These are phyloP conservation scores for Ectropis crepuscularia DNA, from an alignment of 2,888 invertebrate species.

Conservation along the genomic window DNA sequence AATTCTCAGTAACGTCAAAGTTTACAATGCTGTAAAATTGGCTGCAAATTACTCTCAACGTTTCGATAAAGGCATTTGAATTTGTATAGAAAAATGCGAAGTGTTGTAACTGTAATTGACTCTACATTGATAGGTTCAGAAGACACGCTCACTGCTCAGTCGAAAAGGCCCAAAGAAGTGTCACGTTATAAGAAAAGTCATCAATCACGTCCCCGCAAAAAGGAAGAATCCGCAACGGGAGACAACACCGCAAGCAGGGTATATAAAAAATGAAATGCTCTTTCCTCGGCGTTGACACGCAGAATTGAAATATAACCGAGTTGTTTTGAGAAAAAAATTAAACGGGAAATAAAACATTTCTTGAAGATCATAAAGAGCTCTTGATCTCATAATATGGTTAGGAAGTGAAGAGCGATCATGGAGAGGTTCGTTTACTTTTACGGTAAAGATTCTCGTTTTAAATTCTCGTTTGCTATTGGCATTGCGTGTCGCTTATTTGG, in stretches of 20 bases:
- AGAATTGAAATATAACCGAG: slow-evolving; percentile 61
- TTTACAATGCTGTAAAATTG: slow-evolving; percentile 20
- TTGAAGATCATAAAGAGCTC: slow-evolving; percentile 32
- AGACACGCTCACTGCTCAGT: slow-evolving; percentile 53
- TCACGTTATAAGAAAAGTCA: slow-evolving; percentile 70
- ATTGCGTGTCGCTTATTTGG: slow-evolving; percentile 32
- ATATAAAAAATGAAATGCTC: slow-evolving; percentile 61
- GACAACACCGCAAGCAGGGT: slow-evolving; percentile 61
- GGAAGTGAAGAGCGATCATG: slow-evolving; percentile 24
- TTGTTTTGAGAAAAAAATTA: slow-evolving; percentile 47
- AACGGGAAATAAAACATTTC: slow-evolving; percentile 44
- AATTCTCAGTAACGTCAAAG: slow-evolving; percentile 7
- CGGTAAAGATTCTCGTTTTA: slow-evolving; percentile 30
- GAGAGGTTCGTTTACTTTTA: slow-evolving; percentile 35
- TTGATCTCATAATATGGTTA: slow-evolving; percentile 38
- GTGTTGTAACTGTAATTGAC: slow-evolving; percentile 61
- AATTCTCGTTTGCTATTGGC: slow-evolving; percentile 32
- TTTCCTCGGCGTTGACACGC: slow-evolving; percentile 56
- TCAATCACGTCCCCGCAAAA: slow-evolving; percentile 73
- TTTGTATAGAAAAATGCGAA: slow-evolving; percentile 22
- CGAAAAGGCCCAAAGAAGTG: slow-evolving; percentile 60
- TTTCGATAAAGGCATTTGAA: not conserved
- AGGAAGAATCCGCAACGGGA: slow-evolving; percentile 63
- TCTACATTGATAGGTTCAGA: slow-evolving; percentile 60
- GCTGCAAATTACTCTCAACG: slow-evolving; percentile 9